These are phyloP conservation scores for Listronotus bonariensis DNA, from an alignment of 1,140 invertebrate genomes.

Conservation along the genomic window DNA sequence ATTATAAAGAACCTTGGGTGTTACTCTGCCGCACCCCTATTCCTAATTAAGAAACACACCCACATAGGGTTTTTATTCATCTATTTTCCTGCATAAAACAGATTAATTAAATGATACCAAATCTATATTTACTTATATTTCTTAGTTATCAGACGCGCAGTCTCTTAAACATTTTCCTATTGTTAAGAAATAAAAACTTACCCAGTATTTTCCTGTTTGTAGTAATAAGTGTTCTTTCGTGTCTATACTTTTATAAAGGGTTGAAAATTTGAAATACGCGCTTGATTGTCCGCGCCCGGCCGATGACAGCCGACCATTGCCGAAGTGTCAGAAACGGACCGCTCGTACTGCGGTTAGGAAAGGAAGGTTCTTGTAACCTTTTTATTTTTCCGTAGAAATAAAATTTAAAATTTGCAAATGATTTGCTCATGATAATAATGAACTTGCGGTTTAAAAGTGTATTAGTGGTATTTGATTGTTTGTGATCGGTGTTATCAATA, in stretches of 20 bases:
- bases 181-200: too few relatives aligned
- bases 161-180: neutral
- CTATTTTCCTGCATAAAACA: conserved; percentile 12
- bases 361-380: conserved; percentile 52
- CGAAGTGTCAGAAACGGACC: conserved; percentile 50
- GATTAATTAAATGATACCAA: conserved; percentile 11
- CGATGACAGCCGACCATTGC: conserved; percentile 36
- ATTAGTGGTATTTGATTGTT: conserved; percentile 46
- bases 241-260: neutral
- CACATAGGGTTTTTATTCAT: conserved; percentile 13
- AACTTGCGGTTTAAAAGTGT: conserved; percentile 48
- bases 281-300: conserved; percentile 42
- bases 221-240: too few relatives aligned
- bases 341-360: conserved; percentile 51
- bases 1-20: conserved; percentile 10
- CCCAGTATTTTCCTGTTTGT: too few relatives aligned
- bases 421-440: conserved; percentile 57
- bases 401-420: conserved; percentile 49
- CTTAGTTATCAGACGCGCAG: neutral
- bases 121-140: conserved; percentile 1
- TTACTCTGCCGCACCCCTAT: conserved; percentile 9
- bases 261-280: conserved; percentile 27
- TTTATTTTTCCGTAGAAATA: conserved; percentile 47
- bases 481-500: conserved; percentile 49
- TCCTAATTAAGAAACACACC: conserved; percentile 26